A percentile compares a stretch with the other conserved stretches of the same genome.
These are phyloP conservation scores for Microchirus variegatus DNA, from an alignment of 2,797 vertebrate species.

Conservation along the genomic window DNA sequence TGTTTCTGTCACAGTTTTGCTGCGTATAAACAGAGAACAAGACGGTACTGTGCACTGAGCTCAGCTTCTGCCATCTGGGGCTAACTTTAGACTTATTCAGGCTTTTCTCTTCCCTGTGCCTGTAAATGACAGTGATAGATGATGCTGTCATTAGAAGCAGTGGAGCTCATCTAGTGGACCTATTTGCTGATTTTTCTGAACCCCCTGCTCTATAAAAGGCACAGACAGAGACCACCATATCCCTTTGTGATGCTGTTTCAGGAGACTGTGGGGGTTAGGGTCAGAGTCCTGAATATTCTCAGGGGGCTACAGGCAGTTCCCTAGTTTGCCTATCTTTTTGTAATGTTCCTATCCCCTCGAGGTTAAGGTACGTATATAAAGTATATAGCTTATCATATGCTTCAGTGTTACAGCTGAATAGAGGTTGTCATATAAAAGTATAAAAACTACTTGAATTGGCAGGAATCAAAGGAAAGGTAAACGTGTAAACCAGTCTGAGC, in stretches of 20 bases:
- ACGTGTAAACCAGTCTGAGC: slow-evolving; percentile 1
- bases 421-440: too few species aligned
- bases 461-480: slow-evolving; percentile 3
- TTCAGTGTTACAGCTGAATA: too few species aligned
- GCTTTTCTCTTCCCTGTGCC: slow-evolving; percentile 43
- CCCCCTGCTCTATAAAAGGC: slow-evolving; percentile 26
- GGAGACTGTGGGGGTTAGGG: too few species aligned
- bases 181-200: slow-evolving; percentile 51
- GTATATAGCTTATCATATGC: too few species aligned
- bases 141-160: slow-evolving; percentile 61
- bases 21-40: slow-evolving; percentile 27
- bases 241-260: too few species aligned
- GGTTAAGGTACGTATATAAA: not conserved
- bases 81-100: slow-evolving; percentile 41
- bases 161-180: slow-evolving; percentile 56
- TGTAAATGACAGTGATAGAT: slow-evolving; percentile 67
- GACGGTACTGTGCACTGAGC: slow-evolving; percentile 23
- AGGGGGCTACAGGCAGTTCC: too few species aligned
- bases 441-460: not conserved
- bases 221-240: not conserved
- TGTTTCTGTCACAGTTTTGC: slow-evolving; percentile 22
- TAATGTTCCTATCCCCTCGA: not conserved
- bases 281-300: too few species aligned
- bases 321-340: too few species aligned
- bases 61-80: slow-evolving; percentile 37